Conservation (phyloP, 2,797 vertebrate genomes). For the Xenops minutus region DNA sequence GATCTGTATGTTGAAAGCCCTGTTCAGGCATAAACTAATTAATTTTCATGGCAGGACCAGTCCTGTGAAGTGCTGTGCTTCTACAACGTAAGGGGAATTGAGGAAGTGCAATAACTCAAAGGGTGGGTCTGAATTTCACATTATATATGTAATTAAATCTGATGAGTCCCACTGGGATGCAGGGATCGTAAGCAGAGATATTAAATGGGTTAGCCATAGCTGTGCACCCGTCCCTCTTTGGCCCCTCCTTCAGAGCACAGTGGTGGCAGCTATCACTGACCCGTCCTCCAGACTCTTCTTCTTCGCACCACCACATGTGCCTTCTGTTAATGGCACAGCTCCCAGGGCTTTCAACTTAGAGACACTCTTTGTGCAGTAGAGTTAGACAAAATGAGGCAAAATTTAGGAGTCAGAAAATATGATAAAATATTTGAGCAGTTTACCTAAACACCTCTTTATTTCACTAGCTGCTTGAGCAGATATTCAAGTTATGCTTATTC, state of each 20-base stretch:
- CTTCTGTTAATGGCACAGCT: not conserved
- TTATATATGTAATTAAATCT: conserved; percentile 55
- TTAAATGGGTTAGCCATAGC: conserved; percentile 3
- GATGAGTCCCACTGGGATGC: not conserved
- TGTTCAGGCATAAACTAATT: conserved; percentile 59
- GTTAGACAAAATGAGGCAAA: not conserved
- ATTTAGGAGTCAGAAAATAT: not conserved
- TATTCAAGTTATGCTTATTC: not conserved
- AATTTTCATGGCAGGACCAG: conserved; percentile 44
- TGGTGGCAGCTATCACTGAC: not conserved
- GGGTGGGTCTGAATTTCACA: conserved; percentile 20
- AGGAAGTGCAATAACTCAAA: conserved; percentile 38
- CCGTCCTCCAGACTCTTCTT: not conserved
- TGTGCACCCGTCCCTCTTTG: not conserved
- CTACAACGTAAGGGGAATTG: not conserved
- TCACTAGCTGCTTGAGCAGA: not conserved
- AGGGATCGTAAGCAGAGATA: conserved; percentile 41
- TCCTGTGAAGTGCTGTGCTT: conserved; percentile 31
- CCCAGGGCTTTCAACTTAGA: not conserved
- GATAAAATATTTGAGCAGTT: not conserved
- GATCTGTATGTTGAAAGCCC: conserved; percentile 47
- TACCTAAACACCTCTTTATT: not conserved
- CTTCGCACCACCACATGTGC: not conserved
- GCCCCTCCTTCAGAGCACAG: not conserved
- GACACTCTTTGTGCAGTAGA: not conserved